phyloP scores from a whole-genome alignment of 2,888 invertebrate genomes.

The Steinernema hermaphroditum region DNA sequence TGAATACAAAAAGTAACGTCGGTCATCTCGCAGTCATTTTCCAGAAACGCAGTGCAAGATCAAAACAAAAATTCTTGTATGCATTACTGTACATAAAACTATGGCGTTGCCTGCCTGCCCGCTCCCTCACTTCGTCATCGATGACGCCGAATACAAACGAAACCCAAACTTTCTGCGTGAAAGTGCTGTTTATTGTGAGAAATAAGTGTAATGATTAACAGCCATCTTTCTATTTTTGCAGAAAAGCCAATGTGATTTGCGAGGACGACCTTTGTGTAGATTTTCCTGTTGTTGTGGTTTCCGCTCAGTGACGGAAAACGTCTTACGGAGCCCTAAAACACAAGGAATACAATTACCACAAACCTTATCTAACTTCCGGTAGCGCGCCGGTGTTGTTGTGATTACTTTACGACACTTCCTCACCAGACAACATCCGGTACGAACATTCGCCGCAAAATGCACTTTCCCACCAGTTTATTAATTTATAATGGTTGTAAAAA shows the following conservation, averaged over 20 bases:
- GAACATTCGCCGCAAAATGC: background rate
- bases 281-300: no score
- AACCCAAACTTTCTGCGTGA: slow-evolving; percentile 24
- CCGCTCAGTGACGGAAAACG: no score
- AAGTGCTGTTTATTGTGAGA: slow-evolving; percentile 22
- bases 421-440: background rate
- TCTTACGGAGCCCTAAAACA: no score
- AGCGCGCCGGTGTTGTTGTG: background rate
- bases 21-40: background rate
- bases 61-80: background rate
- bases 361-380: slow-evolving; percentile 6
- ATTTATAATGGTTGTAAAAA: slow-evolving; percentile 14
- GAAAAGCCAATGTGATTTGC: no score
- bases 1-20: no score
- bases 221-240: no score
- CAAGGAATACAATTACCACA: no score
- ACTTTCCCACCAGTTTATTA: slow-evolving; percentile 22
- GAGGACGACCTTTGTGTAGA: no score
- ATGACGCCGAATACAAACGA: background rate
- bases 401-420: slow-evolving; percentile 22
- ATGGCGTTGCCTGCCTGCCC: no score
- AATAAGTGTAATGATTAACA: slow-evolving; percentile 15
- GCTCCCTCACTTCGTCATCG: slow-evolving; percentile 6
- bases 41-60: background rate
- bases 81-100: slow-evolving; percentile 20